Evolutionary conservation across 2,113 vertebrate genomes (phyloP).

Genomic region (Pandion haliaetus): DNA sequence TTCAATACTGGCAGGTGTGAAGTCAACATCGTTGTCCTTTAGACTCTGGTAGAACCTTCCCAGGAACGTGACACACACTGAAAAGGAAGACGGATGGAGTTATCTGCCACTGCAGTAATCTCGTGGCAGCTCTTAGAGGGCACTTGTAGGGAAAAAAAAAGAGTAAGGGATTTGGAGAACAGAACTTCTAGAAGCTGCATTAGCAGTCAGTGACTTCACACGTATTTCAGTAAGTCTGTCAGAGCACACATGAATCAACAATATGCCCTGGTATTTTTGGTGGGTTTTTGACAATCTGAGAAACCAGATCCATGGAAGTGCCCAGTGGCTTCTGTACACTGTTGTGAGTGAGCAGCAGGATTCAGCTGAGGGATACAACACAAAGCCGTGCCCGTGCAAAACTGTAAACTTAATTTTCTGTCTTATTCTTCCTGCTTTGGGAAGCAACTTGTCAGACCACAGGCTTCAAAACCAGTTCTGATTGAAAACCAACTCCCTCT

Average conservation of each 20-base stretch:
- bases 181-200: background rate
- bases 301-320: background rate
- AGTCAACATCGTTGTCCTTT: conserved; percentile 80
- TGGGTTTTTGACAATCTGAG: background rate
- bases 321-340: background rate
- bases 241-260: background rate
- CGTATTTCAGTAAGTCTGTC: background rate
- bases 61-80: conserved; percentile 93
- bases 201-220: background rate
- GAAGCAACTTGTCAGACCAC: background rate
- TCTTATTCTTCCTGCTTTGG: background rate
- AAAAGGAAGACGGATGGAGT: conserved; percentile 46
- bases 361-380: background rate
- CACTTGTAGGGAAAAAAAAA: background rate
- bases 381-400: background rate
- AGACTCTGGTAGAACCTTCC: conserved; percentile 89
- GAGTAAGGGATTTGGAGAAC: background rate
- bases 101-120: background rate
- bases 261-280: background rate
- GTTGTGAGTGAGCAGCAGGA: background rate
- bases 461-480: background rate
- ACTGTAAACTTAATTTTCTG: background rate
- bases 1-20: conserved; percentile 84
- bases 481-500: background rate
- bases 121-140: background rate